Conservation (phyloP, 2,888 invertebrate genomes). For the Volucella zonaria region DNA sequence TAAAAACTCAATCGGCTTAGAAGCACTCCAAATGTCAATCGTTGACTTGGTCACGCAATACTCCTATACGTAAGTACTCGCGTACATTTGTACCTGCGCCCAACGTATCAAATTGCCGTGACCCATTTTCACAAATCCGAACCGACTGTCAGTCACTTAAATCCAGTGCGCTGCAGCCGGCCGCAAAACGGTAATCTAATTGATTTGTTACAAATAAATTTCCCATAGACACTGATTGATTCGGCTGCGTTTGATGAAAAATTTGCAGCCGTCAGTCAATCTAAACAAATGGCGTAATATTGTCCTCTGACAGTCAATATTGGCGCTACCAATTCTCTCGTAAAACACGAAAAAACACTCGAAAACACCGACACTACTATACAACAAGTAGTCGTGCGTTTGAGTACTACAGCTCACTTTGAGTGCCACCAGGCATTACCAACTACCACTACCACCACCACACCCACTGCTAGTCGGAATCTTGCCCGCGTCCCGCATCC, state of each 20-base stretch:
- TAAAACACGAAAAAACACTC: not conserved
- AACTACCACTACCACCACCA: not conserved
- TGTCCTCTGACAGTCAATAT: conserved; percentile 40
- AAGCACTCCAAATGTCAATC: not conserved
- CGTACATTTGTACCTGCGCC: not conserved
- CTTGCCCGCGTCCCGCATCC: conserved; percentile 2
- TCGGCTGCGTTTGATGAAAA: conserved; percentile 66
- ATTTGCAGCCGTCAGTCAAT: conserved; percentile 55
- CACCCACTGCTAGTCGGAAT: conserved; percentile 28
- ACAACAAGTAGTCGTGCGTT: conserved; percentile 1
- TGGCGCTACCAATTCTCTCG: conserved; percentile 7
- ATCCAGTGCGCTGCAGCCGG: not conserved
- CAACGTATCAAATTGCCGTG: not conserved
- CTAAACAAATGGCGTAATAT: conserved; percentile 31
- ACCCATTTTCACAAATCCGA: conserved; percentile 24
- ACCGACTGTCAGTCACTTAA: conserved; percentile 29
- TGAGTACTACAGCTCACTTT: not conserved
- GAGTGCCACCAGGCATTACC: conserved; percentile 17
- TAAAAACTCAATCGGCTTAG: too few relatives aligned
- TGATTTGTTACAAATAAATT: conserved; percentile 70
- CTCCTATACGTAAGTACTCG: not conserved
- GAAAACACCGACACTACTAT: conserved; percentile 6
- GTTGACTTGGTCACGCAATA: not conserved
- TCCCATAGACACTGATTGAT: conserved; percentile 65
- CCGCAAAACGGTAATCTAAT: conserved; percentile 53